Conservation (phyloP, 2,888 invertebrate species). For the Yponomeuta evonymella region DNA sequence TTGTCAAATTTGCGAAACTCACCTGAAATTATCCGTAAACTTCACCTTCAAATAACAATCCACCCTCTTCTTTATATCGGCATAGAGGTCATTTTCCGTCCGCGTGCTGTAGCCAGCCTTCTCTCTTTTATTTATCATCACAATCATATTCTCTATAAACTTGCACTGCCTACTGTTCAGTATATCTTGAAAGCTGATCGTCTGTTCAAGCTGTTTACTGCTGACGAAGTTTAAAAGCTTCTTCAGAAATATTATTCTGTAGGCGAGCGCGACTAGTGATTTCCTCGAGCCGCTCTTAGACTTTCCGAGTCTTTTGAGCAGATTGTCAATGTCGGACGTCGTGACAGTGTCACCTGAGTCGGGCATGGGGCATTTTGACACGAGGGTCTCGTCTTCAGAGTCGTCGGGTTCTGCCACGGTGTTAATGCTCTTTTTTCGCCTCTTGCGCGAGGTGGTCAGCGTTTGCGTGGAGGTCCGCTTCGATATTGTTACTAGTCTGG, state of each 20-base stretch:
- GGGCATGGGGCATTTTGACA: not conserved
- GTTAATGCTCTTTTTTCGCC: not conserved
- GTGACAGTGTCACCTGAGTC: not conserved
- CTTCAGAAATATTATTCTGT: conserved; percentile 7
- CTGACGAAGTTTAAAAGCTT: conserved; percentile 4
- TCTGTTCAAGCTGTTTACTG: not conserved
- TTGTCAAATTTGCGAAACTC: not conserved
- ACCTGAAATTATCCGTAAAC: not conserved
- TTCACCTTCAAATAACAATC: not conserved
- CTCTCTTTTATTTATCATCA: not conserved
- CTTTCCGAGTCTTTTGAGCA: not conserved
- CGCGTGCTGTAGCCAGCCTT: not conserved
- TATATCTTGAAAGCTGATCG: not conserved
- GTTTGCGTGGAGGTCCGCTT: not conserved
- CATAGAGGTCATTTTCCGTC: conserved; percentile 6
- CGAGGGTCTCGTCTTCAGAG: not conserved
- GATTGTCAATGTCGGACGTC: not conserved
- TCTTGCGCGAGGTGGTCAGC: not conserved
- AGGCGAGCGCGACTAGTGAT: not conserved
- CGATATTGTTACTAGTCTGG: not conserved
- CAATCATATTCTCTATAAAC: not conserved
- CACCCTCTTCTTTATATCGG: not conserved
- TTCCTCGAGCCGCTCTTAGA: not conserved
- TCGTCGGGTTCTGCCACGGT: not conserved
- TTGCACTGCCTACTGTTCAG: not conserved